phyloP scores from a whole-genome alignment of 23 tunicate genomes.

The Clavelina lepadiformis region DNA sequence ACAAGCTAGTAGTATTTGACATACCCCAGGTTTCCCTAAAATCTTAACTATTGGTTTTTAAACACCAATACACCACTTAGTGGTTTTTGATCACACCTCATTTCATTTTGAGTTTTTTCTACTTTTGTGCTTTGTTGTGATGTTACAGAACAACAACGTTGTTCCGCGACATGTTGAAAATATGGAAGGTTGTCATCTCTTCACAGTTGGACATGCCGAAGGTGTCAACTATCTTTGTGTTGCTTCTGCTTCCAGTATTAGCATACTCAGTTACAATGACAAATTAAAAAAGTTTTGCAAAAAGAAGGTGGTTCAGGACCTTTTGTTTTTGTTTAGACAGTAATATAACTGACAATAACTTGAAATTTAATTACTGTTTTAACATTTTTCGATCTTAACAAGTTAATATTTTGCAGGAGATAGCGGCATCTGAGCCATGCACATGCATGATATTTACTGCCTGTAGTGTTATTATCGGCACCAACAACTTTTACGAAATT shows the following conservation, averaged over 20 bases:
- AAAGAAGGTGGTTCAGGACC: conserved; percentile 58
- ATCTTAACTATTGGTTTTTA: no score
- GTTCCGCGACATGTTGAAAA: conserved; percentile 18
- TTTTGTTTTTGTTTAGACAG: no score
- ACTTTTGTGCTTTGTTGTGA: no score
- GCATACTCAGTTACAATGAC: conserved; percentile 42
- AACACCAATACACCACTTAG: no score
- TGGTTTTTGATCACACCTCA: no score
- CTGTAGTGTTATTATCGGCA: conserved; percentile 84
- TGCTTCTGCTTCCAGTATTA: conserved; percentile 45
- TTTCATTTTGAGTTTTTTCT: no score
- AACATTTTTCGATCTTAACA: background rate
- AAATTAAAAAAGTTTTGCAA: conserved; percentile 53
- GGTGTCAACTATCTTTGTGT: conserved; percentile 53
- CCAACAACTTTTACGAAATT: conserved; percentile 75
- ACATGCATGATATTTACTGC: conserved; percentile 84
- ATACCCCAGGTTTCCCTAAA: no score
- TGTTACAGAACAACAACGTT: conserved; percentile 13
- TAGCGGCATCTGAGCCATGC: conserved; percentile 70
- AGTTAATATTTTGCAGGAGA: conserved; percentile 28
- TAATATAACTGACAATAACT: no score
- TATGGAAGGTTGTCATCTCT: conserved; percentile 59
- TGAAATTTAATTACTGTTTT: background rate
- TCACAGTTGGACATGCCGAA: conserved; percentile 55
- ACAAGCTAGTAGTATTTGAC: conserved; percentile 43